Evolutionary conservation across 1,140 invertebrate genomes (phyloP).

Genomic region (Pseudomyrmex flavicornis): DNA sequence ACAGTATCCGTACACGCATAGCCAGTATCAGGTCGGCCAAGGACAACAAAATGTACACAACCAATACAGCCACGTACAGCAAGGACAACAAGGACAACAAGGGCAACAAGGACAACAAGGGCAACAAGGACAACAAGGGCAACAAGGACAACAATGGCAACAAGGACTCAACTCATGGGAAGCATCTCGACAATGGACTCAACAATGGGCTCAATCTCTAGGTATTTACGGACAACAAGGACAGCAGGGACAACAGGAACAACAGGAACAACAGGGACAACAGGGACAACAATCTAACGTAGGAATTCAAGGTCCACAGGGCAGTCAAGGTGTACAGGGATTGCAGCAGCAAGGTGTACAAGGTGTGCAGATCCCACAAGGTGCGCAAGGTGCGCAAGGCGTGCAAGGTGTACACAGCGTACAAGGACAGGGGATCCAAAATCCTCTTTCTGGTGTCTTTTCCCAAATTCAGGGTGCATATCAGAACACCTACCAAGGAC

Average conservation of each 20-base stretch:
- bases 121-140: slow-evolving; percentile 53
- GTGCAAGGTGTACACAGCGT: slow-evolving; percentile 24
- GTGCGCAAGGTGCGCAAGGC: slow-evolving; percentile 8
- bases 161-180: background rate
- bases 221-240: slow-evolving; percentile 41
- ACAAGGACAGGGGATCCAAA: background rate
- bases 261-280: slow-evolving; percentile 46
- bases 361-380: background rate
- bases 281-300: slow-evolving; percentile 27
- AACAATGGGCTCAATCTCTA: background rate
- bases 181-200: no score
- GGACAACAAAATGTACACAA: background rate
- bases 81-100: slow-evolving; percentile 58
- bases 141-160: slow-evolving; percentile 19
- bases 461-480: slow-evolving; percentile 55
- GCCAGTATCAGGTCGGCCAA: slow-evolving; percentile 73
- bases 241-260: slow-evolving; percentile 35
- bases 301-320: slow-evolving; percentile 21
- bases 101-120: slow-evolving; percentile 47
- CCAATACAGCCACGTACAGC: slow-evolving; percentile 11
- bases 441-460: background rate
- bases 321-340: slow-evolving; percentile 28
- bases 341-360: slow-evolving; percentile 2
- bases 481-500: slow-evolving; percentile 45
- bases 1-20: slow-evolving; percentile 77